Conservation (phyloP, 64 coral and sea anemone species). For the Pocillopora verrucosa region DNA sequence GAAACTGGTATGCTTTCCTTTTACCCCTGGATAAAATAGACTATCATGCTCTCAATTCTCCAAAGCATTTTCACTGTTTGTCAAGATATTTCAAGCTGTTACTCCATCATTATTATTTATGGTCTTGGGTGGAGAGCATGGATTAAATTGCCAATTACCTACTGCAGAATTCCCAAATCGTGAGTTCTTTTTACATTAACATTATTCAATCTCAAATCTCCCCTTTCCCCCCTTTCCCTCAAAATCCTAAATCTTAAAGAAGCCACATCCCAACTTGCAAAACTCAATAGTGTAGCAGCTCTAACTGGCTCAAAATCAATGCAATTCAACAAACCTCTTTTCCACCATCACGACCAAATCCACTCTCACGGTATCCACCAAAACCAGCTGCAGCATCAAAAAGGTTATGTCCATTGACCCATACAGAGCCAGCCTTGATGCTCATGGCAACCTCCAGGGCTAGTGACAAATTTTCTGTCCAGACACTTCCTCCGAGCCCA, state of each 20-base stretch:
- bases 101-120: no score
- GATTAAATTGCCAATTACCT: no score
- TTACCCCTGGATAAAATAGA: no score
- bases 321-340: constrained; percentile 68
- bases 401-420: constrained; percentile 98
- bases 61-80: no score
- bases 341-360: constrained; percentile 95
- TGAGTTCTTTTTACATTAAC: no score
- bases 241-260: background rate
- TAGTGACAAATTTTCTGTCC: constrained; percentile 92
- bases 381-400: constrained; percentile 98
- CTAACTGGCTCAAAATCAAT: background rate
- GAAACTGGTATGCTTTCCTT: no score
- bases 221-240: no score
- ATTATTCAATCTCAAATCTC: no score
- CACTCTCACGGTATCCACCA: constrained; percentile 95
- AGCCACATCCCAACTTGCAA: background rate
- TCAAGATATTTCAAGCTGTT: no score
- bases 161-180: no score
- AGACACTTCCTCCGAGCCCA: constrained; percentile 93
- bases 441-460: constrained; percentile 86
- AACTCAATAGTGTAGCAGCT: background rate
- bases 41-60: no score
- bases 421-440: constrained; percentile 89
- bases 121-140: no score